phyloP scores from a whole-genome alignment of 2,888 invertebrate genomes.

The Junonia oenone region DNA sequence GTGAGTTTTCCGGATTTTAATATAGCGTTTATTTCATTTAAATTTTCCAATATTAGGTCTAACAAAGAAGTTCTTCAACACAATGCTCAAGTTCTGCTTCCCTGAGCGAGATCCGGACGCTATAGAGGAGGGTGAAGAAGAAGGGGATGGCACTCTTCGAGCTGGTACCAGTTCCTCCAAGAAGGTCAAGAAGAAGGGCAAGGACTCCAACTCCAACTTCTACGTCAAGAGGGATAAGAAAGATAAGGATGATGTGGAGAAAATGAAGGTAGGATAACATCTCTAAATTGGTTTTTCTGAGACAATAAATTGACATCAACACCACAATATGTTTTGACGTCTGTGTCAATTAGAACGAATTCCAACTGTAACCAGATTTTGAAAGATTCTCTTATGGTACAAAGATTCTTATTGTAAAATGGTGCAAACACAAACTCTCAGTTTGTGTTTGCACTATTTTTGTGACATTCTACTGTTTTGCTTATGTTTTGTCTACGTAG shows the following conservation, averaged over 20 bases:
- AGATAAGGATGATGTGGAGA: conserved; percentile 96
- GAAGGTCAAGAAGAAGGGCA: conserved; percentile 76
- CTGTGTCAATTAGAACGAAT: too few species aligned
- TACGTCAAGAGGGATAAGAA: conserved; percentile 92
- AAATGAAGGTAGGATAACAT: conserved; percentile 89
- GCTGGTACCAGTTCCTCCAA: conserved; percentile 68
- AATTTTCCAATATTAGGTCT: conserved; percentile 73
- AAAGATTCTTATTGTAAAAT: too few species aligned
- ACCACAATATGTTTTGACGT: too few species aligned
- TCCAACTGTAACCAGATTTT: too few species aligned
- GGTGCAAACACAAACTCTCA: too few species aligned
- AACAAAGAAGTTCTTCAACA: conserved; percentile 97
- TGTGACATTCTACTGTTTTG: not conserved
- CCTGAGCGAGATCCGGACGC: conserved; percentile 94
- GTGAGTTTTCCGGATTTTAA: too few species aligned
- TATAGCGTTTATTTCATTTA: too few species aligned
- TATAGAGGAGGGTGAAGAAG: conserved; percentile 84
- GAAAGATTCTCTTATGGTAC: too few species aligned
- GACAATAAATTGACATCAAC: too few species aligned
- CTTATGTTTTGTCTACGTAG: not conserved
- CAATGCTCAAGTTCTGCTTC: conserved; percentile 98
- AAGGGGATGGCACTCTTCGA: conserved; percentile 49
- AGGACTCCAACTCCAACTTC: conserved; percentile 91
- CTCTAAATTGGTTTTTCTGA: too few species aligned
- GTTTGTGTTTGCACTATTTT: too few species aligned